phyloP scores from a whole-genome alignment of 1,140 invertebrate genomes.

The Apis dorsata region DNA sequence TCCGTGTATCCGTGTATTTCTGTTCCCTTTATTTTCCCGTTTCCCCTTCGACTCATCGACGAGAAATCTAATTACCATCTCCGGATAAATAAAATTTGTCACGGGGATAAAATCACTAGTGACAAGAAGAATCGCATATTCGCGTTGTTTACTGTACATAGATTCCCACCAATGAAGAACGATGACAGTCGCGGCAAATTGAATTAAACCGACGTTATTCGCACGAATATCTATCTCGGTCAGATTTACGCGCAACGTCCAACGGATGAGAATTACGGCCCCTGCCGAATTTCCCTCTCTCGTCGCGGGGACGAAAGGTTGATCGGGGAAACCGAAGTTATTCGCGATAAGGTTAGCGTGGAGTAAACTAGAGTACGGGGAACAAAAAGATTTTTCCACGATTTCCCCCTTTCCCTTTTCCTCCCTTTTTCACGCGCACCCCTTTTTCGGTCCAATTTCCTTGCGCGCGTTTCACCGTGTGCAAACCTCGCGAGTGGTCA shows the following conservation, averaged over 20 bases:
- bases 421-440: neutral
- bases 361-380: neutral
- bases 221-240: neutral
- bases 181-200: conserved; percentile 14
- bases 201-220: conserved; percentile 45
- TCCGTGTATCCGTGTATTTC: no score
- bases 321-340: conserved; percentile 38
- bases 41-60: neutral
- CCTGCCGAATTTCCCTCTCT: conserved; percentile 18
- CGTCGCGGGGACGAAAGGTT: conserved; percentile 29
- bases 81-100: neutral
- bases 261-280: conserved; percentile 34
- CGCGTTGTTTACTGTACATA: neutral
- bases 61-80: neutral
- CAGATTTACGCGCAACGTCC: conserved; percentile 16
- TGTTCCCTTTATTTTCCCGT: no score
- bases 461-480: conserved; percentile 16
- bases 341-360: neutral
- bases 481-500: conserved; percentile 33
- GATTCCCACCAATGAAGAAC: neutral
- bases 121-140: no score
- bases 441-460: neutral
- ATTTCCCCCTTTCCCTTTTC: neutral
- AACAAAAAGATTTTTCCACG: neutral
- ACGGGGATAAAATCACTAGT: neutral